A percentile compares a stretch with the other conserved stretches of the same genome.
phyloP scores from a whole-genome alignment of 2,888 invertebrate genomes.

The Drosophila neutralis region DNA sequence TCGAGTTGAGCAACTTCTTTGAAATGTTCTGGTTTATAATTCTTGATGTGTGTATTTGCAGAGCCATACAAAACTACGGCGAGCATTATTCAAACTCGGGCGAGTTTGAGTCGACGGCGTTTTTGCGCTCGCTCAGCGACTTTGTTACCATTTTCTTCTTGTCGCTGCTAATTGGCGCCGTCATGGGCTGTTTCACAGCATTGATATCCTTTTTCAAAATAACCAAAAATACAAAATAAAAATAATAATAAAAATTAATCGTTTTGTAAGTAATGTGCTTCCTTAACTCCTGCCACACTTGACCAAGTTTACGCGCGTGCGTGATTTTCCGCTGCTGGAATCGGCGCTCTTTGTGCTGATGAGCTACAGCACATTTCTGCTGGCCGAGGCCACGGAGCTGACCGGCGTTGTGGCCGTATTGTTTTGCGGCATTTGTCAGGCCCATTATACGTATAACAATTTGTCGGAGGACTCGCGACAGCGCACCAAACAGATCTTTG shows the following conservation, averaged over 20 bases:
- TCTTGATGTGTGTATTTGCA: constrained; percentile 78
- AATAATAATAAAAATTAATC: neutral
- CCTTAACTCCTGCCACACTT: constrained; percentile 86
- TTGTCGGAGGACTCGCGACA: constrained; percentile 93
- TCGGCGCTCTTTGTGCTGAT: constrained; percentile 98
- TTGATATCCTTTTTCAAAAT: constrained; percentile 92
- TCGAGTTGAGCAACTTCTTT: neutral
- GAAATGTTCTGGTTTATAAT: neutral
- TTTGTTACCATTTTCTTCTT: constrained; percentile 97
- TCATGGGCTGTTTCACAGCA: constrained; percentile 97
- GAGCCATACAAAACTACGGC: constrained; percentile 94
- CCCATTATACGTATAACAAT: constrained; percentile 99
- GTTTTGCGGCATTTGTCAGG: constrained; percentile 99
- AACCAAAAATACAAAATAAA: constrained; percentile 2
- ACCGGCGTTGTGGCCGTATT: constrained; percentile 98
- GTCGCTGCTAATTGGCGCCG: constrained; percentile 95
- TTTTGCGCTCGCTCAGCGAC: constrained; percentile 94
- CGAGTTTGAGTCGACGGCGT: constrained; percentile 94
- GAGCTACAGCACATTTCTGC: constrained; percentile 98
- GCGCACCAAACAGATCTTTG: constrained; percentile 96
- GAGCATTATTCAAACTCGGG: constrained; percentile 93
- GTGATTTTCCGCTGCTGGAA: constrained; percentile 97
- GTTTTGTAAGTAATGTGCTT: constrained; percentile 25
- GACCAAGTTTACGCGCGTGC: constrained; percentile 97
- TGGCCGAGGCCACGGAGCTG: constrained; percentile 97